phyloP scores from a whole-genome alignment of 2,797 vertebrate genomes.

The Enteromius trimaculatus region DNA sequence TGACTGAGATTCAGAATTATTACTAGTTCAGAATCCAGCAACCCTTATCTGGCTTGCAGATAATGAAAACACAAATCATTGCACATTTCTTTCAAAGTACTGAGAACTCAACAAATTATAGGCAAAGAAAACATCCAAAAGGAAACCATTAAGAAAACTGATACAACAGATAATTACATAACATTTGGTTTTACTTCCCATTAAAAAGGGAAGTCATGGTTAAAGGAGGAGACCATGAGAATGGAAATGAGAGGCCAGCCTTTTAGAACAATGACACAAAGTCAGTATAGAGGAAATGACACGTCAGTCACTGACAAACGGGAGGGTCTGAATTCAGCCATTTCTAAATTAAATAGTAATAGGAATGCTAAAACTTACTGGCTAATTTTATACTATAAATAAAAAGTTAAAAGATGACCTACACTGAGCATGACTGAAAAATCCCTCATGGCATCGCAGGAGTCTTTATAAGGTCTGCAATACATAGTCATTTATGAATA shows the following conservation, averaged over 20 bases:
- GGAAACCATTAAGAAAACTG: neutral
- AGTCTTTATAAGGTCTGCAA: neutral
- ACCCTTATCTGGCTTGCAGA: conserved; percentile 5
- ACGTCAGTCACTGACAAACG: conserved; percentile 14
- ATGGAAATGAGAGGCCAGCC: conserved; percentile 6
- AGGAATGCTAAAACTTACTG: neutral
- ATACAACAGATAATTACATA: neutral
- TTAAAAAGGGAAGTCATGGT: conserved; percentile 13
- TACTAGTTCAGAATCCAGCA: neutral
- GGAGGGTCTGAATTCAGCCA: neutral
- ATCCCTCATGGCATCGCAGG: neutral
- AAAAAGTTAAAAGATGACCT: neutral
- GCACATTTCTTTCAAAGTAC: neutral
- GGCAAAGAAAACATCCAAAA: conserved; percentile 13
- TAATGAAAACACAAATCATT: neutral
- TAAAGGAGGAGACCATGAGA: conserved; percentile 6
- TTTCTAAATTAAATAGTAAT: neutral
- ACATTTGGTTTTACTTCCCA: conserved; percentile 2
- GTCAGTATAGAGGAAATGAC: conserved; percentile 26
- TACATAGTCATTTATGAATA: conserved; percentile 28
- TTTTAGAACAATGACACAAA: conserved; percentile 34
- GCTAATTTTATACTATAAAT: neutral
- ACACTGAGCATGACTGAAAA: neutral
- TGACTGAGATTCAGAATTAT: neutral
- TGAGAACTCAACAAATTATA: neutral